A percentile compares a stretch with the other conserved stretches of the same genome.
phyloP scores from a whole-genome alignment of 2,797 vertebrate species.

The Triplophysa yarkandensis region DNA sequence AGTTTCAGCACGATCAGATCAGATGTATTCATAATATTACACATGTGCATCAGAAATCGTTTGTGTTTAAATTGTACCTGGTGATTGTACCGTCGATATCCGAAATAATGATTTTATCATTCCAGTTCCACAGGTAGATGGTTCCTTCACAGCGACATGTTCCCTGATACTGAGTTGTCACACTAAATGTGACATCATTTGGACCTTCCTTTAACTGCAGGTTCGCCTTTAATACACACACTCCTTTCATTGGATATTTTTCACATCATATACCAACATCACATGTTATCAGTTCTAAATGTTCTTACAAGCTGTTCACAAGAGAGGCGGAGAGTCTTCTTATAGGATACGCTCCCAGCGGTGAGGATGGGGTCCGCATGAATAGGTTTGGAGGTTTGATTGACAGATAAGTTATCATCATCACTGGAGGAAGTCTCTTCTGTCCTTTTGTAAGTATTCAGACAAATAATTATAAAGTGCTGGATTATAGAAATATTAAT shows the following conservation, averaged over 20 bases:
- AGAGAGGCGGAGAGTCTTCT: constrained; percentile 91
- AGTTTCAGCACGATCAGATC: background rate
- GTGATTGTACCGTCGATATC: constrained; percentile 90
- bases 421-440: constrained; percentile 95
- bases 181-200: constrained; percentile 85
- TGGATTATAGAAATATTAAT: background rate
- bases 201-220: constrained; percentile 84
- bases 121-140: constrained; percentile 88
- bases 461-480: background rate
- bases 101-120: constrained; percentile 86
- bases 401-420: constrained; percentile 80
- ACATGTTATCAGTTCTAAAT: background rate
- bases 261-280: background rate
- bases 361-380: constrained; percentile 71
- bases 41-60: background rate
- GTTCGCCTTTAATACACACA: constrained; percentile 71
- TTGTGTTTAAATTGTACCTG: constrained; percentile 65
- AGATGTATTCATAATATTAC: background rate
- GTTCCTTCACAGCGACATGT: constrained; percentile 87
- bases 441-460: constrained; percentile 75
- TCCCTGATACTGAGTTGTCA: constrained; percentile 88
- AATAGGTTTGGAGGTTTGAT: constrained; percentile 65
- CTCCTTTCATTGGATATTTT: background rate
- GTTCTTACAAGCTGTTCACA: constrained; percentile 91
- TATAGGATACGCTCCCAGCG: constrained; percentile 83